A percentile compares a stretch with the other conserved stretches of the same genome.
These are phyloP conservation scores for Eulemur rufifrons DNA, from an alignment of 2,113 vertebrate genomes.

Conservation along the genomic window DNA sequence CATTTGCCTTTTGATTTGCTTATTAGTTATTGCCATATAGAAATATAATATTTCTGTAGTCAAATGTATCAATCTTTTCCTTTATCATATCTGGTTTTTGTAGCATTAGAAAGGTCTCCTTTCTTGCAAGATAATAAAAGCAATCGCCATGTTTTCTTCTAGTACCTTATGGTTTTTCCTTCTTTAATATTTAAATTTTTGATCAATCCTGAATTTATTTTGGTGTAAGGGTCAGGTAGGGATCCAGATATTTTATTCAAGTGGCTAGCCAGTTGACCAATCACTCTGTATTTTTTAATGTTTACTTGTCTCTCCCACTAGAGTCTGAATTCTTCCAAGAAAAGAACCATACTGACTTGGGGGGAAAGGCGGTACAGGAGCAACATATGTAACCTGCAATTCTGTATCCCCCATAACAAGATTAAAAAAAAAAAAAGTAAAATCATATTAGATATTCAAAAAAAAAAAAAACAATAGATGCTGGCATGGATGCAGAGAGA, in stretches of 20 bases:
- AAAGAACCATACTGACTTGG: neutral
- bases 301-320: slow-evolving; percentile 7
- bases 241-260: slow-evolving; percentile 44
- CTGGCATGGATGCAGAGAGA: no score
- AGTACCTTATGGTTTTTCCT: neutral
- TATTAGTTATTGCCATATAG: neutral
- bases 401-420: no score
- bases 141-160: slow-evolving; percentile 6
- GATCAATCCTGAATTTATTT: slow-evolving; percentile 19
- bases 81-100: neutral
- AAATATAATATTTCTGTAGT: slow-evolving; percentile 30
- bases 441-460: no score
- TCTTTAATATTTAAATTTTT: slow-evolving; percentile 39
- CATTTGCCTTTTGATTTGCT: slow-evolving; percentile 23
- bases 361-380: no score
- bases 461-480: no score
- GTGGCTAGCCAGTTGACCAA: neutral
- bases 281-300: neutral
- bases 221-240: neutral
- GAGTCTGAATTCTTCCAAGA: slow-evolving; percentile 35
- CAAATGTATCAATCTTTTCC: neutral
- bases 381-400: no score
- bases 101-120: neutral
- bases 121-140: slow-evolving; percentile 22
- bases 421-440: no score